These are phyloP conservation scores for Branchellion lobata DNA, from an alignment of 2,888 invertebrate species.

Conservation along the genomic window DNA sequence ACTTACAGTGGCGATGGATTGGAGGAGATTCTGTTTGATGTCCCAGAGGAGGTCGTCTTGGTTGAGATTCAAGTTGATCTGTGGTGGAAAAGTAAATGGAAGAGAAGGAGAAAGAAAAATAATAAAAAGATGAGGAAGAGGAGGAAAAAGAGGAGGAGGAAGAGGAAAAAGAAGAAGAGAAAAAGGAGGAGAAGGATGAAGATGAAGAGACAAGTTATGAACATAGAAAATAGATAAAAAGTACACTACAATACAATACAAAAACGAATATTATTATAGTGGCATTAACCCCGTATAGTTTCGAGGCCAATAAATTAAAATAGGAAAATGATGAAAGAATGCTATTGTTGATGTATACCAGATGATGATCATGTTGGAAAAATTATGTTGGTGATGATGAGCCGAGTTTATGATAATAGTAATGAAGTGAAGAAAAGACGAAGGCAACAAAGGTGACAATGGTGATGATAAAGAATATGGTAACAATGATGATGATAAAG, in stretches of 20 bases:
- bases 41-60: constrained; percentile 96
- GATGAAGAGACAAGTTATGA: too few species aligned
- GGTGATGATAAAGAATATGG: constrained; percentile 7
- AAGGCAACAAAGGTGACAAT: neutral
- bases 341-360: too few species aligned
- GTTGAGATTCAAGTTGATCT: constrained; percentile 96
- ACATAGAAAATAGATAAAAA: too few species aligned
- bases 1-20: constrained; percentile 86
- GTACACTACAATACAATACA: too few species aligned
- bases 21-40: constrained; percentile 93
- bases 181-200: too few species aligned
- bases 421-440: neutral
- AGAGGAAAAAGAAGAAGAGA: neutral
- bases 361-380: too few species aligned
- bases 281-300: too few species aligned
- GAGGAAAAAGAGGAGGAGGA: neutral
- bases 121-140: neutral
- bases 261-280: too few species aligned
- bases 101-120: neutral
- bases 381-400: constrained; percentile 11
- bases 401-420: neutral
- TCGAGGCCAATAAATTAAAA: too few species aligned
- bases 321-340: too few species aligned
- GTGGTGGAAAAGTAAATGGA: constrained; percentile 63
- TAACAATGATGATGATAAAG: neutral